Base-by-base conservation (phyloP, 2,888 invertebrate species). In the Ochropleura leucogaster region DNA sequence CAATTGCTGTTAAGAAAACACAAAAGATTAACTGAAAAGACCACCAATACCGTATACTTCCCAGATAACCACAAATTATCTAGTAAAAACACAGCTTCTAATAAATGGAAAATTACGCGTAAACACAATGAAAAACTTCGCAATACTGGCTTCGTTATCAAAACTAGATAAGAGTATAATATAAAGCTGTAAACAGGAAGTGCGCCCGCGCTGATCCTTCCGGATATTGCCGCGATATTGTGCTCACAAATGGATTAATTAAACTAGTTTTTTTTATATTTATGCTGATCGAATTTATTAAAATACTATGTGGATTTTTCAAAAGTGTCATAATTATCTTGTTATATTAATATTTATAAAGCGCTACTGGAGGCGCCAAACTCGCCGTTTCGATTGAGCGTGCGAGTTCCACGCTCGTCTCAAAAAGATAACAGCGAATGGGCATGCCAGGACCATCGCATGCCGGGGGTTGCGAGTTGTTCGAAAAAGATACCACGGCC, bases 101-200 rank as follows among this genome's bases (percentile, higher is more conserved):
- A 67, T 68, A 59, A 65, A 55, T 72, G 78, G 82, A 82, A 83
- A 77, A 85, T 69, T 62, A 49, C 53, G 0, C 47, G 30, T 55
- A 6, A 44, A 60, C 44, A 82, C 49, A 77, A 77, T 76, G 65
- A 71, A 63, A 77, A 71, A 66, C 18, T 46, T n/a, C n/a, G 16
- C 44, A 68, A 77, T 60, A 77, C 71, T 60, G 68, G 47, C 9
- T 30, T 20, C 44, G 51, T 78, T 85, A 83, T 82, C 78, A 66
- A 5, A 51, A 62, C 51, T 44, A 64, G 84, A 86, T 86, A 79
- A 83, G 62, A 68, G 40, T 57, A 63, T 47, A 44, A 59, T 72
- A 78, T 67, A 40, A 40, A 69, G 68, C 80, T 14, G 75, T 87
- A 79, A 82, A 84, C 88, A 86, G 86, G 88, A 86, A 87, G 66